Evolutionary conservation across 1,140 invertebrate genomes (phyloP).

Genomic region (Coelopa frigida): DNA sequence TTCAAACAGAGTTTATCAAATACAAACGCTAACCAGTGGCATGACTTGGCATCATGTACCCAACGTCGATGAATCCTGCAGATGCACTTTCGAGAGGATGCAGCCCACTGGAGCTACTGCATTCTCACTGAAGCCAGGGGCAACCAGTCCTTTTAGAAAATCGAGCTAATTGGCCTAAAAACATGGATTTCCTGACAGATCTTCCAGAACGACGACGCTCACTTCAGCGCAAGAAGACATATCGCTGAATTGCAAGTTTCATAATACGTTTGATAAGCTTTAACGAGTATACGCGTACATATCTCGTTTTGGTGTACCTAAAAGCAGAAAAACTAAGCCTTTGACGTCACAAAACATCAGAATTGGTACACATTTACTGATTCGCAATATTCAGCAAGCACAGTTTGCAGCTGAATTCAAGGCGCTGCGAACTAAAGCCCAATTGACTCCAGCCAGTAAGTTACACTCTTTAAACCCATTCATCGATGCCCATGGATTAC

Average conservation of each 20-base stretch:
- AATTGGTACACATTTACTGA: slow-evolving; percentile 4
- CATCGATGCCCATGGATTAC: slow-evolving; percentile 17
- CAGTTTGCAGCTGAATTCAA: slow-evolving; percentile 5
- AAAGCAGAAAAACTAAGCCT: not conserved
- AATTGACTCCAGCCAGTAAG: slow-evolving; percentile 3
- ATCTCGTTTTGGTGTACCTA: not conserved
- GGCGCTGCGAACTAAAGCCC: not conserved
- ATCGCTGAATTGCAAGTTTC: slow-evolving; percentile 2
- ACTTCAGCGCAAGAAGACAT: not conserved
- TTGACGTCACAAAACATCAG: slow-evolving; percentile 4
- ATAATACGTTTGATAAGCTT: slow-evolving; percentile 7
- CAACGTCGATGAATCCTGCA: slow-evolving; percentile 29
- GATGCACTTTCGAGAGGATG: slow-evolving; percentile 35
- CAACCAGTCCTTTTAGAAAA: slow-evolving; percentile 17
- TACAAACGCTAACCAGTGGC: slow-evolving; percentile 19
- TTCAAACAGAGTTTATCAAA: slow-evolving; percentile 30
- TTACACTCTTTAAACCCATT: slow-evolving; percentile 16
- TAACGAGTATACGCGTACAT: slow-evolving; percentile 9
- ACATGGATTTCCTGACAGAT: slow-evolving; percentile 1
- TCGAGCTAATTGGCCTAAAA: slow-evolving; percentile 5
- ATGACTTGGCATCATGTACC: slow-evolving; percentile 29
- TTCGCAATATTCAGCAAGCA: slow-evolving; percentile 6
- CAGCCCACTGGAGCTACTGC: not conserved
- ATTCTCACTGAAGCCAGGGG: slow-evolving; percentile 14
- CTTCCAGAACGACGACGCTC: slow-evolving; percentile 22